phyloP scores from a whole-genome alignment of 2,113 vertebrate genomes.

The Gavialis gangeticus region DNA sequence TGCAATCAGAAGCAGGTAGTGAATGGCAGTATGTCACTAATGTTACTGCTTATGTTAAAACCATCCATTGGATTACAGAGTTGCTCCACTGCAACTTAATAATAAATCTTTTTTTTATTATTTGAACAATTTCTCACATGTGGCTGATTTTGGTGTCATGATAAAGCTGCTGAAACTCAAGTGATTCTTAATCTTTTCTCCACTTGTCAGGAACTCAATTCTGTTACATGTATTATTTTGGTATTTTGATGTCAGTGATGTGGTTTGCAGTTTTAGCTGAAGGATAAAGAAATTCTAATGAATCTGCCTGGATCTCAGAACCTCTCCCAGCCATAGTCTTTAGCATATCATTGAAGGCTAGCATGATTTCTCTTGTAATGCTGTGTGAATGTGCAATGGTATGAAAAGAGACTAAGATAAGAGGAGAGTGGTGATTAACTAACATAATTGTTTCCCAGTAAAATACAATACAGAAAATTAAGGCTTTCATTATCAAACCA shows the following conservation, averaged over 20 bases:
- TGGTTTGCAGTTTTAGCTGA: conserved; percentile 18
- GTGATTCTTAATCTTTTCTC: conserved; percentile 14
- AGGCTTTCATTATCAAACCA: background rate
- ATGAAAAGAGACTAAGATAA: background rate
- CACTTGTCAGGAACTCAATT: conserved; percentile 18
- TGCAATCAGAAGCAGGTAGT: background rate
- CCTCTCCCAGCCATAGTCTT: background rate
- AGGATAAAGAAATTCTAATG: background rate
- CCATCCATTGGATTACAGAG: background rate
- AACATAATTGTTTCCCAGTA: background rate
- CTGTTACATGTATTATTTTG: conserved; percentile 6
- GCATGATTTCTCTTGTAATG: background rate
- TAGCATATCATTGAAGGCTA: background rate
- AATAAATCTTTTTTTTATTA: background rate
- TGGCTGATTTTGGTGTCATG: conserved; percentile 2
- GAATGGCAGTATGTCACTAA: background rate
- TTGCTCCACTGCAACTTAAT: background rate
- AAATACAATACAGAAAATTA: background rate
- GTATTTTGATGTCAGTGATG: background rate
- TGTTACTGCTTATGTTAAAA: background rate
- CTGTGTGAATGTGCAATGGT: background rate
- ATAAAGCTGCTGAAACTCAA: background rate
- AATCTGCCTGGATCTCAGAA: background rate
- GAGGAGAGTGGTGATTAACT: background rate
- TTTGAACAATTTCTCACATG: conserved; percentile 5